Evolutionary conservation across 2,797 vertebrate genomes (phyloP).

Genomic region (Natrix natrix): DNA sequence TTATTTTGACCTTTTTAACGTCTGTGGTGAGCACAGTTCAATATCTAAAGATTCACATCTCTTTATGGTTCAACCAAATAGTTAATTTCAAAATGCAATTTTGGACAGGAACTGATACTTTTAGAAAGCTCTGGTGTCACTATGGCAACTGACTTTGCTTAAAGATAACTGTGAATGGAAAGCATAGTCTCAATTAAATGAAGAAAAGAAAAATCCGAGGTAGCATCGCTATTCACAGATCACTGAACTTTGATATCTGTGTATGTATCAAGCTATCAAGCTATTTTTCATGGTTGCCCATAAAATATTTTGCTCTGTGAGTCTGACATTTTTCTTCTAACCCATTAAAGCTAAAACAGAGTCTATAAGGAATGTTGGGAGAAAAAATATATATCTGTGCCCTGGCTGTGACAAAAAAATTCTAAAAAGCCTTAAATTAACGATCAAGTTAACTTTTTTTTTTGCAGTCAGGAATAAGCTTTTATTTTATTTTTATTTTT

Average conservation of each 20-base stretch:
- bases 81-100: constrained; percentile 25
- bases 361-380: neutral
- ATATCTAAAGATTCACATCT: too few relatives aligned
- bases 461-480: neutral
- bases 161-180: constrained; percentile 32
- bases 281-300: neutral
- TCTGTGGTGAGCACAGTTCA: neutral
- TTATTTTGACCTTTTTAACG: neutral
- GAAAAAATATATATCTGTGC: neutral
- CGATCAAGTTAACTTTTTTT: neutral
- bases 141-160: constrained; percentile 64
- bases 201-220: neutral
- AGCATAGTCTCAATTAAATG: constrained; percentile 20
- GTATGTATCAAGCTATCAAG: neutral
- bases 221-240: fast-evolving
- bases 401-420: neutral
- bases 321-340: neutral
- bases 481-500: neutral
- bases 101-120: constrained; percentile 48
- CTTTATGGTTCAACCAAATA: constrained; percentile 13
- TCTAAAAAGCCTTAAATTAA: neutral
- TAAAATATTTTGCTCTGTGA: neutral
- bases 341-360: neutral
- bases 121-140: constrained; percentile 56
- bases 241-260: fast-evolving